Evolutionary conservation across 2,888 invertebrate species (phyloP).

Genomic region (Cataglyphis cursor): DNA sequence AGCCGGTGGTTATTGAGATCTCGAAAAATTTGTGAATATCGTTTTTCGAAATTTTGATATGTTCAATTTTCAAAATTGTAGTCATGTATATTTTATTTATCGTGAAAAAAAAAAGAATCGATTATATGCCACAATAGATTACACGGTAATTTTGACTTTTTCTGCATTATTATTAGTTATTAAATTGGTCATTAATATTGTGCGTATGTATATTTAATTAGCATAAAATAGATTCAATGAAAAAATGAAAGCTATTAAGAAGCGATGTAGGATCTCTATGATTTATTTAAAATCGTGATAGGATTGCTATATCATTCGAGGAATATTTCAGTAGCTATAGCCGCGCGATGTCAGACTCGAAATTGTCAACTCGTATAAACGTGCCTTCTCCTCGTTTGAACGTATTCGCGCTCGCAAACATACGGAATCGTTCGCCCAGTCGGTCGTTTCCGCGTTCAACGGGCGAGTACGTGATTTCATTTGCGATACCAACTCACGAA

Average conservation of each 20-base stretch:
- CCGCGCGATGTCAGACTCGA: neutral
- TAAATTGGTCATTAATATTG: too few species aligned
- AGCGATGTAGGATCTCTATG: neutral
- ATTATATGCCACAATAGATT: neutral
- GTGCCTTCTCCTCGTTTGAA: neutral
- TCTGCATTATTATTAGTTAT: neutral
- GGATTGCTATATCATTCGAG: neutral
- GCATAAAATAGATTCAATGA: neutral
- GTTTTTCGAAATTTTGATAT: constrained; percentile 19
- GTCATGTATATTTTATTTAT: constrained; percentile 13
- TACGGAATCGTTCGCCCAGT: constrained; percentile 31
- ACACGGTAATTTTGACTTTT: neutral
- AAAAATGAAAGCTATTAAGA: neutral
- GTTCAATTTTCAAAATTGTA: constrained; percentile 36
- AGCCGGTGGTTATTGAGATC: constrained; percentile 24
- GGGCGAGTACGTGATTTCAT: constrained; percentile 85
- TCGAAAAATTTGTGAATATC: constrained; percentile 46
- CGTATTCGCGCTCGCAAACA: constrained; percentile 11
- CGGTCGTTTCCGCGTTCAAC: constrained; percentile 80
- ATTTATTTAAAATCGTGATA: neutral
- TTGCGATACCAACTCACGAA: constrained; percentile 84
- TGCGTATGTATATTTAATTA: neutral
- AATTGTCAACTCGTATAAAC: constrained; percentile 5
- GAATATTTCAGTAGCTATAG: neutral
- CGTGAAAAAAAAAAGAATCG: neutral